Evolutionary conservation across 1,140 invertebrate genomes (phyloP).

Genomic region (Aphidius gifuensis): DNA sequence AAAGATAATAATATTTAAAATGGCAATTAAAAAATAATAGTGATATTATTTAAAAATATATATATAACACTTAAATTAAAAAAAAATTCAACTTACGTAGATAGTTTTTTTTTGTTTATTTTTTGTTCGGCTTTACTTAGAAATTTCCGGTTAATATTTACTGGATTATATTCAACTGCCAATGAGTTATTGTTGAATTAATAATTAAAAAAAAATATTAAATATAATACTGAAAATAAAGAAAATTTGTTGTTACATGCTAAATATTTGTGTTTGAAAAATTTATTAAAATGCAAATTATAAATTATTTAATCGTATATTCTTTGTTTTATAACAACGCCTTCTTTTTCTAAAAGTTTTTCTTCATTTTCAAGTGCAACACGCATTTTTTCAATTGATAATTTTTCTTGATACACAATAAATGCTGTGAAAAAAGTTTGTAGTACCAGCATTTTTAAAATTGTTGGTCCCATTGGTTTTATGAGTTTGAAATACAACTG

Average conservation of each 20-base stretch:
- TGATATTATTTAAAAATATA: too few relatives aligned
- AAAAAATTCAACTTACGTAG: too few relatives aligned
- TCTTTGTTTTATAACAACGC: neutral
- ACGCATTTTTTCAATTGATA: neutral
- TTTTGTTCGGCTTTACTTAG: constrained; percentile 8
- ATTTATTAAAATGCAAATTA: constrained; percentile 18
- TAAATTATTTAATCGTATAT: constrained; percentile 14
- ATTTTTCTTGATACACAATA: constrained; percentile 48
- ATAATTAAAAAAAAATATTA: constrained; percentile 19
- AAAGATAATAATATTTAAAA: too few relatives aligned
- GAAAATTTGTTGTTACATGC: constrained; percentile 28
- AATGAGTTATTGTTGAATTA: constrained; percentile 38
- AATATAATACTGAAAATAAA: constrained; percentile 11
- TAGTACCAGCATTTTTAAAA: constrained; percentile 31
- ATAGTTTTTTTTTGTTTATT: constrained; percentile 16
- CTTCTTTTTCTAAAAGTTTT: neutral
- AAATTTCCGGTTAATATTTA: constrained; percentile 28
- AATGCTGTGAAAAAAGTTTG: constrained; percentile 40
- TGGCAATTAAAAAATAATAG: too few relatives aligned
- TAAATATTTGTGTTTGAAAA: constrained; percentile 13
- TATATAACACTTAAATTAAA: too few relatives aligned
- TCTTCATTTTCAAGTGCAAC: neutral
- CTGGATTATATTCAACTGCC: constrained; percentile 43
- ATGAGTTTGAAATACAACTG: constrained; percentile 42
- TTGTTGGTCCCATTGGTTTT: constrained; percentile 35